These are phyloP conservation scores for Drosophila seguyi DNA, from an alignment of 1,140 invertebrate genomes.

Conservation along the genomic window DNA sequence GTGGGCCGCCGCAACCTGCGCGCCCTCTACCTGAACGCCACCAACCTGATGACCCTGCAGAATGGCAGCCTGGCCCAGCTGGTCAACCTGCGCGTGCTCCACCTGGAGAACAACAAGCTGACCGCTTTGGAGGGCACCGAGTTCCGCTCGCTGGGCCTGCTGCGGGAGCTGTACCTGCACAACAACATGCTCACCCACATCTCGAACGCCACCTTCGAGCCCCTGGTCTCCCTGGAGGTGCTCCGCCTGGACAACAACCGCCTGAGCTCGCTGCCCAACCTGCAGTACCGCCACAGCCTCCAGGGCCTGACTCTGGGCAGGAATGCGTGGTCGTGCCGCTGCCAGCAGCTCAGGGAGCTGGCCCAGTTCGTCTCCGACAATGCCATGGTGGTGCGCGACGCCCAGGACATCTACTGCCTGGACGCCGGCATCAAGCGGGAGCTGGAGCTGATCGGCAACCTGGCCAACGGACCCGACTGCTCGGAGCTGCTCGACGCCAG, in stretches of 20 bases:
- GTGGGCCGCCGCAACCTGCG: slow-evolving; percentile 94
- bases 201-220: slow-evolving; percentile 92
- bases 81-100: slow-evolving; percentile 90
- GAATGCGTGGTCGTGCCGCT: slow-evolving; percentile 96
- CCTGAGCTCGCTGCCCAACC: slow-evolving; percentile 87
- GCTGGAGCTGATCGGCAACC: slow-evolving; percentile 89
- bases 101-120: slow-evolving; percentile 94
- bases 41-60: slow-evolving; percentile 91
- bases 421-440: slow-evolving; percentile 91
- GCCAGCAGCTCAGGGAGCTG: slow-evolving; percentile 94
- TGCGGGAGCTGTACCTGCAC: slow-evolving; percentile 94
- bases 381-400: slow-evolving; percentile 91
- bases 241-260: slow-evolving; percentile 94
- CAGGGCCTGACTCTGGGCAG: slow-evolving; percentile 91
- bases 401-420: slow-evolving; percentile 91
- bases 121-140: slow-evolving; percentile 91
- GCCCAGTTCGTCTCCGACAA: slow-evolving; percentile 93
- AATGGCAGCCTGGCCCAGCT: slow-evolving; percentile 95
- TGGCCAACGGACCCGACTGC: slow-evolving; percentile 64
- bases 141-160: slow-evolving; percentile 91
- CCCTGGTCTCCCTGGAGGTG: slow-evolving; percentile 91
- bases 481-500: slow-evolving; percentile 87
- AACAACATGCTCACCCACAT: slow-evolving; percentile 93
- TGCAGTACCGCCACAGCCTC: slow-evolving; percentile 86
- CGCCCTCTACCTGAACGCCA: slow-evolving; percentile 93